Conservation (phyloP, 2,888 invertebrate species). For the Pheosia tremula region DNA sequence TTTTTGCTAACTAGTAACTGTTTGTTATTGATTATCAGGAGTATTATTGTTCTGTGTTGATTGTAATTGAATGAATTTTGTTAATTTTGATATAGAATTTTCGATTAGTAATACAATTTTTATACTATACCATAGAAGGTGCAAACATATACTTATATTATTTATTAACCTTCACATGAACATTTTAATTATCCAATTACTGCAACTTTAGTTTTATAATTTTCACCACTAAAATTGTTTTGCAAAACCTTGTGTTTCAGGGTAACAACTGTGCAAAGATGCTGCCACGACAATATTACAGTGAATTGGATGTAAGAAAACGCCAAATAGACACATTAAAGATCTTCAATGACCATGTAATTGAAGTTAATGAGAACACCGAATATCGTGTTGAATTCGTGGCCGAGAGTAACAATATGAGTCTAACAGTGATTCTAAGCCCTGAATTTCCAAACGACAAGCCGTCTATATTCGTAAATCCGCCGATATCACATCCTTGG, state of each 20-base stretch:
- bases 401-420: slow-evolving; percentile 86
- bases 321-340: slow-evolving; percentile 92
- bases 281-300: slow-evolving; percentile 83
- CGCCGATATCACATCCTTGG: slow-evolving; percentile 89
- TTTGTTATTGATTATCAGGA: too few species aligned
- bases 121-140: too few species aligned
- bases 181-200: too few species aligned
- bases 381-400: slow-evolving; percentile 90
- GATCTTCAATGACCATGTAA: slow-evolving; percentile 92
- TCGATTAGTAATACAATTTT: too few species aligned
- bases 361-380: slow-evolving; percentile 87
- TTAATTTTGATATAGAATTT: too few species aligned
- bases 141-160: too few species aligned
- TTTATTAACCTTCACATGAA: too few species aligned
- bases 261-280: slow-evolving; percentile 48
- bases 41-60: too few species aligned
- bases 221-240: not conserved
- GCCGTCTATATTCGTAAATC: slow-evolving; percentile 88
- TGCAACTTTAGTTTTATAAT: not conserved
- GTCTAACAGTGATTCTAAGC: slow-evolving; percentile 86
- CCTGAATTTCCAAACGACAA: slow-evolving; percentile 91
- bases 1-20: too few species aligned
- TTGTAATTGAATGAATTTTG: too few species aligned
- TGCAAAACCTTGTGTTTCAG: slow-evolving; percentile 17
- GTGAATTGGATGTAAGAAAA: slow-evolving; percentile 85